phyloP scores from a whole-genome alignment of 2,888 invertebrate genomes.

The Callyntrura guangdongensis region DNA sequence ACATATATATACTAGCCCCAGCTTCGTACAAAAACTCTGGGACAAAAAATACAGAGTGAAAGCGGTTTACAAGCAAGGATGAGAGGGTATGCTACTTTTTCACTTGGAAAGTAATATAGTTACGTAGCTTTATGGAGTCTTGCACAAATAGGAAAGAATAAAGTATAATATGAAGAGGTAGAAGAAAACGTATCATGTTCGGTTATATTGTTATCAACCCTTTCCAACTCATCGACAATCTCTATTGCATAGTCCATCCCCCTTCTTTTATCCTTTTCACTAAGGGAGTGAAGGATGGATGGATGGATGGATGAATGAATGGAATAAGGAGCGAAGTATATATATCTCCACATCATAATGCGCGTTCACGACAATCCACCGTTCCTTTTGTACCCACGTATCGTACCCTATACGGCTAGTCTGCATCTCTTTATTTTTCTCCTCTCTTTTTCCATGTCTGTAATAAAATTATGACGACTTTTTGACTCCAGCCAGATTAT shows the following conservation, averaged over 20 bases:
- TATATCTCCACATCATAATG: too few species aligned
- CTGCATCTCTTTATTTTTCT: slow-evolving; percentile 37
- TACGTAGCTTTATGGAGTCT: not conserved
- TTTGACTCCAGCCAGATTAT: slow-evolving; percentile 78
- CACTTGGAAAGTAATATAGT: slow-evolving; percentile 46
- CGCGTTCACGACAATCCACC: slow-evolving; percentile 56
- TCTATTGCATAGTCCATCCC: slow-evolving; percentile 40
- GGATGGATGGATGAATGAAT: too few species aligned
- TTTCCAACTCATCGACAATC: slow-evolving; percentile 48
- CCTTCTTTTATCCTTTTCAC: not conserved
- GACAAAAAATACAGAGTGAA: not conserved
- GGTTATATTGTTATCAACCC: slow-evolving; percentile 57
- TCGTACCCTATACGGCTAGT: slow-evolving; percentile 29
- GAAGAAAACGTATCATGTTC: not conserved
- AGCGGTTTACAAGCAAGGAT: slow-evolving; percentile 21
- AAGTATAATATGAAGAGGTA: not conserved
- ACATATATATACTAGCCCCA: not conserved
- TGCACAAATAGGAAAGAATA: not conserved
- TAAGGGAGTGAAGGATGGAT: slow-evolving; percentile 21
- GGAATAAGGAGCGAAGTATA: not conserved
- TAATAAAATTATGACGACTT: slow-evolving; percentile 79
- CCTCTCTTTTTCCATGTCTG: slow-evolving; percentile 55
- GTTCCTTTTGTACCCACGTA: too few species aligned
- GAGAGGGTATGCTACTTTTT: slow-evolving; percentile 29
- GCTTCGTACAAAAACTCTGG: not conserved